Conservation (phyloP, 2,888 invertebrate species). For the Molanna angustata region DNA sequence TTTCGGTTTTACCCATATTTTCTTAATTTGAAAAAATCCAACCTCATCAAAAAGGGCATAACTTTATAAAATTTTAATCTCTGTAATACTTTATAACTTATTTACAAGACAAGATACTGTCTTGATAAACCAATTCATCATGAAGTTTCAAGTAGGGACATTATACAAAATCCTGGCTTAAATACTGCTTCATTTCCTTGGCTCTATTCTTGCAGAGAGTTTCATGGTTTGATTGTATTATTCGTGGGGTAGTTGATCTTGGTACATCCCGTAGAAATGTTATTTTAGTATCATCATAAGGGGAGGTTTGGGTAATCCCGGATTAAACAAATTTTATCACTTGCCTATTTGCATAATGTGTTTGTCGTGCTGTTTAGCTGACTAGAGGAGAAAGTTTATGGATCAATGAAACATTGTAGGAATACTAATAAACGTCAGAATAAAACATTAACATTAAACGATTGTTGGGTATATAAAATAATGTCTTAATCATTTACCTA, state of each 20-base stretch:
- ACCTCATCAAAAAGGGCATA: no score
- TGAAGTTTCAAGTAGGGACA: slow-evolving; percentile 6
- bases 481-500: no score
- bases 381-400: slow-evolving; percentile 4
- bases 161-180: slow-evolving; percentile 13
- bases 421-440: no score
- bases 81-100: no score
- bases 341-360: slow-evolving; percentile 30
- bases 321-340: slow-evolving; percentile 32
- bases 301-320: slow-evolving; percentile 25
- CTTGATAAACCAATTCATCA: no score
- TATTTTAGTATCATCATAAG: slow-evolving; percentile 21
- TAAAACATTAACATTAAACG: no score
- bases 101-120: no score
- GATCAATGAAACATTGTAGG: neutral
- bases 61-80: no score
- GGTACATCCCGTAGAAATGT: slow-evolving; percentile 14
- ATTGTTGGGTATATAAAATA: no score
- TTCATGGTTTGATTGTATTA: slow-evolving; percentile 19
- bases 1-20: no score
- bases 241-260: slow-evolving; percentile 14
- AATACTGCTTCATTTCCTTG: slow-evolving; percentile 23
- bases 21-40: no score
- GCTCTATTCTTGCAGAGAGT: slow-evolving; percentile 12
- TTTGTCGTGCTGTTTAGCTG: slow-evolving; percentile 10